Base-by-base conservation (phyloP, 2,888 invertebrate species). In the Chymomyza procnemis region DNA sequence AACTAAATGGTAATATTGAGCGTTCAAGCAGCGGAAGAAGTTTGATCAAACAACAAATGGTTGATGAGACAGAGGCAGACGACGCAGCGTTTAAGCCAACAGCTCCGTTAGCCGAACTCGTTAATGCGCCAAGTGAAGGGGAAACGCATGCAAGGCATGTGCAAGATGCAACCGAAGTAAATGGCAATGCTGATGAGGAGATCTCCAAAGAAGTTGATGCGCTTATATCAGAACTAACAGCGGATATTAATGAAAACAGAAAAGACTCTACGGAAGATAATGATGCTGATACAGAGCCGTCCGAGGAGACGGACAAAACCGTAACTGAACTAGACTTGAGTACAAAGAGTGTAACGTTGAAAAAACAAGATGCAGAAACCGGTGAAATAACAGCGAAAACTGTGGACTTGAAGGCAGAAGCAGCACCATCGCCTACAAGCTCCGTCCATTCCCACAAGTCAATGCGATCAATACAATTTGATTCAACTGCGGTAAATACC, bases 371-470 rank as follows among this genome's bases (percentile, higher is more conserved):
- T 58, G 30, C 30, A 30, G 16, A 63, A 50, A 1, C 34, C 47
- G 26, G n/a, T 18, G 12, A 16, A 52, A 18, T 4, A 5, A 9
- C 18, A 18, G 19, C 12, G 9, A 16, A 9, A 4, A 14, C 21
- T 12, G 1, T 21, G 2, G 19, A 9, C 9, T 12, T 22, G 5
- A 21, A 12, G 54, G 5, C 4, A 4, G 54, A 21, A 54, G 21
- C 52, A 66, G 48, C 63, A 76, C 79, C 85, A 18, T 88, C 89
- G 0, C 75, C 85, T 9, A 64, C 84, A 6, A 75, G 65, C 19
- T 88, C 90, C 0, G 9, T 74, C 0, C 78, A 69, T 52, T 88
- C 88, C 0, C 80, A 70, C 4, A 82, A 75, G 18, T 87, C 87
- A 1, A 56, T 62, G 3, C 72, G 71, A 22, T 87, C 88, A 0